Evolutionary conservation across 2,113 vertebrate genomes (phyloP), one percentile per base, ranked within the genome.

Genomic region (Pimephales promelas): DNA sequence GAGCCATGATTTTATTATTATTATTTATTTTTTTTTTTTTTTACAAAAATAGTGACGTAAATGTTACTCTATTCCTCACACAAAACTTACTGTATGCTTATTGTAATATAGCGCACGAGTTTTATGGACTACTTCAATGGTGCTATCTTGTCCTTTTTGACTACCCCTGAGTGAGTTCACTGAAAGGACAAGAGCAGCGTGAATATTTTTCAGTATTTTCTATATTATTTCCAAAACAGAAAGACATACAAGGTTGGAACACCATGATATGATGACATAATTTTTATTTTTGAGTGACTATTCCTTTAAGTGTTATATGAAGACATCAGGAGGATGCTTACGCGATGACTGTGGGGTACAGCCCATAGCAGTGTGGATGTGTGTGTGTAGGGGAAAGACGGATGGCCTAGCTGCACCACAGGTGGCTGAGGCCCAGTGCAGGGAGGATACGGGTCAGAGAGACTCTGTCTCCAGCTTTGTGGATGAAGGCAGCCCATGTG

Each of bases 341-440:
- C 31, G n/a, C 68, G 56, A 36, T 0, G 13, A 76, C 31, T 24
- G 54, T 5, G 28, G 54, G 49, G 59, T 16, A 68, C 34, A 59
- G n/a, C 56, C 36, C 56, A 22, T 47, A 73, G 68, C 52, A 13
- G 36, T 43, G 40, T 40, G 40, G 6, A 8, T 40, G 36, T 40
- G 36, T 40, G 36, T 8, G 22, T 10, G 5, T 43, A 26, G 18
- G 70, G 43, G 54, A 72, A 81, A 82, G 80, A 88, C 81, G 47
- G 59, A 83, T 79, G 81, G 52, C 10, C 79, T 83, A 26, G 45
- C 61, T 26, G 84, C 83, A 89, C 90, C 78, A 89, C 90, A 90
- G 87, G 90, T 91, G 86, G 90, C 40, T 81, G 76, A 57, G 83
- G 62, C 86, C 86, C 26, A 70, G 61, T 71, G 43, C 45, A 28